Conservation (phyloP, 2,888 invertebrate genomes). For the Entomobrya multifasciata region DNA sequence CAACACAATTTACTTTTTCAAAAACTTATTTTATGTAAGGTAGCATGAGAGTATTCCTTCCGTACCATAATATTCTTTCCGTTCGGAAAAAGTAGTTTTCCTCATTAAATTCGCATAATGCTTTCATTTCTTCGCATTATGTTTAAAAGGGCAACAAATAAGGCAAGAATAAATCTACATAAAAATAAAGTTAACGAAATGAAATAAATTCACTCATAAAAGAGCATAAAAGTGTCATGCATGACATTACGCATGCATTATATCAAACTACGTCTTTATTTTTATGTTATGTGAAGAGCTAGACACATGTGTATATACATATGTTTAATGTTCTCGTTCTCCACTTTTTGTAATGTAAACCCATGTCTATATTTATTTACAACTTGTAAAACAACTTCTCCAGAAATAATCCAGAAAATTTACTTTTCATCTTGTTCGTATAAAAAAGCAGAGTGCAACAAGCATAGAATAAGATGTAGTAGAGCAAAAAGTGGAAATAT, state of each 20-base stretch:
- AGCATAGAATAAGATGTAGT: background rate
- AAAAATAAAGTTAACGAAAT: conserved; percentile 19
- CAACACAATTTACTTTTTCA: no score
- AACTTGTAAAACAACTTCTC: conserved; percentile 49
- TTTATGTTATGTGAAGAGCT: no score
- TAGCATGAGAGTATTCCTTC: no score
- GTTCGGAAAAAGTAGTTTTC: background rate
- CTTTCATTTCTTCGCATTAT: conserved; percentile 12
- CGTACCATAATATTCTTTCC: no score
- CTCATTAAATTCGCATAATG: conserved; percentile 32
- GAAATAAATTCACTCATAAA: conserved; percentile 13
- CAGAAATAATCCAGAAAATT: conserved; percentile 35
- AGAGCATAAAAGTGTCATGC: background rate
- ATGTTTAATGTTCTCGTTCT: background rate
- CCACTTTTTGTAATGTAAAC: background rate
- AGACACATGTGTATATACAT: no score
- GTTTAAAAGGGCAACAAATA: background rate
- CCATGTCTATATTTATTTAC: conserved; percentile 46
- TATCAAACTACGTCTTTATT: background rate
- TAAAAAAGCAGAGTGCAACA: background rate
- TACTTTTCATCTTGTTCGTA: conserved; percentile 36
- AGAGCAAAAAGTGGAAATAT: background rate
- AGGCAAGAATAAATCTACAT: conserved; percentile 10
- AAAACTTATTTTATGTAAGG: no score
- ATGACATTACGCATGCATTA: background rate